phyloP scores from a whole-genome alignment of 2,888 invertebrate genomes.

The Ophraella communa region DNA sequence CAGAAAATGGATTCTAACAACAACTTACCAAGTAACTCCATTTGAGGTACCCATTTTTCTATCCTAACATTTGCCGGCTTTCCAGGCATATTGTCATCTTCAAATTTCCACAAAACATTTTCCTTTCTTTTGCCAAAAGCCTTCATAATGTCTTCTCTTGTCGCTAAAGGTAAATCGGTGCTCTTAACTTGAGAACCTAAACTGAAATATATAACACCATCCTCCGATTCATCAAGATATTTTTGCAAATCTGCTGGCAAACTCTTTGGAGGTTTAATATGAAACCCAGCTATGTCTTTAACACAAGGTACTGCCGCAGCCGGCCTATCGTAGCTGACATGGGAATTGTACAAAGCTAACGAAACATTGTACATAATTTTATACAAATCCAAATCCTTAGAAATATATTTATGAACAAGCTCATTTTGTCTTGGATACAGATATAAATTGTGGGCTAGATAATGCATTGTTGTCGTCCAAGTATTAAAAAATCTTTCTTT shows the following conservation, averaged over 20 bases:
- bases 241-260: slow-evolving; percentile 59
- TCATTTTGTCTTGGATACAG: slow-evolving; percentile 41
- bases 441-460: slow-evolving; percentile 36
- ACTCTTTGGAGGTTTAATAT: slow-evolving; percentile 49
- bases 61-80: slow-evolving; percentile 56
- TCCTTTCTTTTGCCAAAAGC: slow-evolving; percentile 67
- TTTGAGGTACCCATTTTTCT: slow-evolving; percentile 47
- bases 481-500: slow-evolving; percentile 63
- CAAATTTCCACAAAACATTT: slow-evolving; percentile 74
- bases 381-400: slow-evolving; percentile 43
- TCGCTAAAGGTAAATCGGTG: slow-evolving; percentile 57
- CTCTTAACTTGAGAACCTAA: slow-evolving; percentile 67
- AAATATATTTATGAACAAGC: slow-evolving; percentile 46
- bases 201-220: slow-evolving; percentile 66
- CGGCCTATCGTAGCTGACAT: slow-evolving; percentile 61
- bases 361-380: slow-evolving; percentile 44
- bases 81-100: slow-evolving; percentile 58
- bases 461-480: slow-evolving; percentile 50
- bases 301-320: slow-evolving; percentile 63
- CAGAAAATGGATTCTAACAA: too few relatives aligned
- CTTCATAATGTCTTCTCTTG: slow-evolving; percentile 62
- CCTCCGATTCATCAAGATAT: slow-evolving; percentile 61
- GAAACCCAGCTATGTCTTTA: slow-evolving; percentile 65
- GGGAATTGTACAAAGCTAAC: slow-evolving; percentile 52
- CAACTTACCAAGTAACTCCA: slow-evolving; percentile 46